Evolutionary conservation across 1,140 invertebrate genomes (phyloP).

Genomic region (Bombus pascuorum): DNA sequence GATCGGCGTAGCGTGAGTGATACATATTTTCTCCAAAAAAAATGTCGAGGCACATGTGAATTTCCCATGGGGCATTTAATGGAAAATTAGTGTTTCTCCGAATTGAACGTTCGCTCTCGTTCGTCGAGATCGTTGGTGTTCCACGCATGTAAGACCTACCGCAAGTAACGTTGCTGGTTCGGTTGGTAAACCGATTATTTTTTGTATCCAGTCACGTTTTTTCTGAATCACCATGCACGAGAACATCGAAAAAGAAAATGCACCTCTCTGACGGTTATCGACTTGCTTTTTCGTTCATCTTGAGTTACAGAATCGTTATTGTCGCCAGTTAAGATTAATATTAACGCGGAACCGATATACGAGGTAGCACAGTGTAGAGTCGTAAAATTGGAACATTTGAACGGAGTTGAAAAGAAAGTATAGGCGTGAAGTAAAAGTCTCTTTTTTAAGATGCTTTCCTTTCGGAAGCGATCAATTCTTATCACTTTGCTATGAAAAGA

Average conservation of each 20-base stretch:
- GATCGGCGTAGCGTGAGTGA: too few species aligned
- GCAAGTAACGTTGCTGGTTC: not conserved
- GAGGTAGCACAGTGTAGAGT: not conserved
- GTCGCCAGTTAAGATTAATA: slow-evolving; percentile 9
- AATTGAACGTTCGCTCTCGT: not conserved
- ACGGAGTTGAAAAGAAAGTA: not conserved
- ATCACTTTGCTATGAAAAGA: too few species aligned
- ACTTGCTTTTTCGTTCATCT: not conserved
- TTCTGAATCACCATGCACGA: not conserved
- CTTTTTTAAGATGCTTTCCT: too few species aligned
- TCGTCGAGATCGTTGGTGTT: not conserved
- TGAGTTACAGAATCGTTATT: not conserved
- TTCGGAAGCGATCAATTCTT: fast-evolving
- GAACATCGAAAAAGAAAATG: slow-evolving; percentile 23
- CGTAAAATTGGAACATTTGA: not conserved
- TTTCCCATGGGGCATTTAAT: slow-evolving; percentile 42
- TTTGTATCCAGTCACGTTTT: not conserved
- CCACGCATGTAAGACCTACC: not conserved
- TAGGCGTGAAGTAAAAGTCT: too few species aligned
- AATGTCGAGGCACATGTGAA: slow-evolving; percentile 32
- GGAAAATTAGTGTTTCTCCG: slow-evolving; percentile 42
- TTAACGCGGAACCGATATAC: not conserved
- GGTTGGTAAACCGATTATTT: not conserved
- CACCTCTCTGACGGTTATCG: slow-evolving; percentile 19
- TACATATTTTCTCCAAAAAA: too few species aligned